Base-by-base conservation (phyloP, 2,888 invertebrate species). In the Oligia fasciuncula region DNA sequence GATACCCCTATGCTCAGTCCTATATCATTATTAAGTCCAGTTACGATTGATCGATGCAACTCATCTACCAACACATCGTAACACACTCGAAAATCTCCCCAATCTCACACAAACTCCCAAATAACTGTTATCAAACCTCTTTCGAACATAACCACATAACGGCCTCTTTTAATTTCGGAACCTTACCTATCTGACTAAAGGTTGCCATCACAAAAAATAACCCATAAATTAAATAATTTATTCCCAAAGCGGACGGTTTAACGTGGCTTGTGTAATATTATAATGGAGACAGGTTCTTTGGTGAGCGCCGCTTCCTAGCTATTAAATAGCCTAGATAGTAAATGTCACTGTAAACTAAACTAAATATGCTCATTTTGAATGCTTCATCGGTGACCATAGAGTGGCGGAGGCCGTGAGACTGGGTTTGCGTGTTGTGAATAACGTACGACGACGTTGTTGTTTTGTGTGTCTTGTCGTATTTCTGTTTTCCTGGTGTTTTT, bases 141-240 rank as follows among this genome's bases (percentile, higher is more conserved):
- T 79, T 72, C 73, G 75, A 85, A 76, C 67, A 85, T 80, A 88
- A 87, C 88, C 83, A 85, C 75, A 83, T 84, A 90, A 85, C 86
- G 85, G 75, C 80, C 83, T 63, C 70, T 78, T 81, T 83, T 83
- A 88, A 84, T 86, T 86, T 89, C 79, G 85, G 84, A 79, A 87
- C 79, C 79, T 76, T 81, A 84, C 72, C 84, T 80, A 84, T 81
- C 79, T 70, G 65, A 66, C 74, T 84, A 87, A 83, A 88, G 91
- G 91, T 92, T 92, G 91, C 91, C 93, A 93, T 91, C 85, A 94
- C 93, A 95, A 95, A 94, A 81, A 81, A 94, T 73, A 93, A 92
- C 88, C 91, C 93, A 95, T 96, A 96, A 96, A 96, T 94, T 94
- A 93, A 89, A 91, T 93, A 96, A 95, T 96, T 96, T 96, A 96